A percentile compares a stretch with the other conserved stretches of the same genome.
phyloP scores from a whole-genome alignment of 1,140 invertebrate species.

The Ylistrum balloti region DNA sequence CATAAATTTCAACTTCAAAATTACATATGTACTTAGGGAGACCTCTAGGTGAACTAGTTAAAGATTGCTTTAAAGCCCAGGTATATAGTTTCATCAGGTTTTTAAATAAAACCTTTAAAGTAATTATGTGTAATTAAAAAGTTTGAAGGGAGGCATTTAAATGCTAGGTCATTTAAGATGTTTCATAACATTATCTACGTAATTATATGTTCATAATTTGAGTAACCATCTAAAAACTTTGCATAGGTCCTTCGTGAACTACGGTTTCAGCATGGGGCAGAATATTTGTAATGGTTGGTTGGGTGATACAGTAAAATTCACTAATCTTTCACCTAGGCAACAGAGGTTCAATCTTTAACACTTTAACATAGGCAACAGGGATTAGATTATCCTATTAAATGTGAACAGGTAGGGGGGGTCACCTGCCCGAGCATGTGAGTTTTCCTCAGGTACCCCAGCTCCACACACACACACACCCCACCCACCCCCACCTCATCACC shows the following conservation, averaged over 20 bases:
- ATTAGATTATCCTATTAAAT: no score
- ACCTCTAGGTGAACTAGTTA: neutral
- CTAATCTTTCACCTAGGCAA: no score
- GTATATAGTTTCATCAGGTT: neutral
- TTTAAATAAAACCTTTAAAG: neutral
- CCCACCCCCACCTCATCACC: no score
- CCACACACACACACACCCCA: no score
- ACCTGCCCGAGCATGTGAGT: no score
- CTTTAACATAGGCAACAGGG: no score
- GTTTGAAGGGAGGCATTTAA: neutral
- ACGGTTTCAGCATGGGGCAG: neutral
- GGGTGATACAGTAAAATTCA: no score
- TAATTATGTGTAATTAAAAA: slow-evolving; percentile 6
- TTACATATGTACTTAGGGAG: neutral
- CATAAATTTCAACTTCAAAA: neutral
- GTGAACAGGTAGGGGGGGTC: no score
- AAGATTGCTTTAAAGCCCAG: neutral
- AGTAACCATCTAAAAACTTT: neutral
- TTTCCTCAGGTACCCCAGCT: no score
- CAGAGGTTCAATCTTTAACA: no score
- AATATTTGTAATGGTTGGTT: no score
- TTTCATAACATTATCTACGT: neutral
- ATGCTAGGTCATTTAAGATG: neutral
- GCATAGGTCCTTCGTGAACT: neutral
- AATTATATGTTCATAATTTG: neutral